A percentile compares a stretch with the other conserved stretches of the same genome.
These are phyloP conservation scores for Dinomys branickii DNA, from an alignment of 2,113 vertebrate genomes.

Conservation along the genomic window DNA sequence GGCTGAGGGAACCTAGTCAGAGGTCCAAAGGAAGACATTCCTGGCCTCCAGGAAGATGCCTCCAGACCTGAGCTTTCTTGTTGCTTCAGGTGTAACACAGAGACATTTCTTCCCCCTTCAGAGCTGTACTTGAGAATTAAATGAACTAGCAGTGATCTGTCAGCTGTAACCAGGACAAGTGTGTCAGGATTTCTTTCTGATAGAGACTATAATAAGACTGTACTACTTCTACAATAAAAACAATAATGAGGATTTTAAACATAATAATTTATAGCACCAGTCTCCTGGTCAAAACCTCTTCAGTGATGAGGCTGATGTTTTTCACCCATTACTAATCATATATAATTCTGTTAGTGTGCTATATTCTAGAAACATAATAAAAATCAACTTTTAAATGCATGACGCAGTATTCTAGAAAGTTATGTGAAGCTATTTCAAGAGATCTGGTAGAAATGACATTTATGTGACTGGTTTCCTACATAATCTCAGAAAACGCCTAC, in stretches of 20 bases:
- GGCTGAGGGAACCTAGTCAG: background rate
- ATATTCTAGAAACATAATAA: background rate
- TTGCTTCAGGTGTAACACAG: background rate
- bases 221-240: background rate
- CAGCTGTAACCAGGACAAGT: background rate
- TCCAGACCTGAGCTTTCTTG: background rate
- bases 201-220: background rate
- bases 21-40: background rate
- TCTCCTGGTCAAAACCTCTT: background rate
- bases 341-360: background rate
- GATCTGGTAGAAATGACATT: slow-evolving; percentile 75
- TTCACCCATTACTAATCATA: background rate
- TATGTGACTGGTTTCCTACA: slow-evolving; percentile 70
- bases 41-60: background rate
- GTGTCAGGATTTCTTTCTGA: background rate
- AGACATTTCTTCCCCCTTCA: background rate
- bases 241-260: background rate
- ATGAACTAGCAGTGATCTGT: background rate
- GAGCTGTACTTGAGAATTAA: slow-evolving; percentile 16
- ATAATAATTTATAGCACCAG: background rate
- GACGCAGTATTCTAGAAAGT: slow-evolving; percentile 61
- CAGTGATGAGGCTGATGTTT: background rate
- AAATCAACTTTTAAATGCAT: slow-evolving; percentile 53
- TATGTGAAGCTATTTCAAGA: slow-evolving; percentile 63
- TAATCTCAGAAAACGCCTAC: slow-evolving; percentile 64